These are phyloP conservation scores for Axea sp. DNA, from an alignment of 2,888 invertebrate genomes.

Conservation along the genomic window DNA sequence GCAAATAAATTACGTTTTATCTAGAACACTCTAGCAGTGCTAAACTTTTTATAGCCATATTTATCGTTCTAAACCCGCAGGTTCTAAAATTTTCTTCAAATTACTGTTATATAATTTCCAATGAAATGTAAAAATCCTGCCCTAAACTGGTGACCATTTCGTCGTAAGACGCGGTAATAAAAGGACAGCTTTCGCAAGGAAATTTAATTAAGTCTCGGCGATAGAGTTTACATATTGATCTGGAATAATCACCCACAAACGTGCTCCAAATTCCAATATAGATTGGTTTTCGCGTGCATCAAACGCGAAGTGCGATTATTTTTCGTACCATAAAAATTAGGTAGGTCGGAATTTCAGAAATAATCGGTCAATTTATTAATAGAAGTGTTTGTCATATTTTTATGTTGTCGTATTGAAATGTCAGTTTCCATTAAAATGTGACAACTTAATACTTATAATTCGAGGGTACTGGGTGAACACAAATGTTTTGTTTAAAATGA, in stretches of 20 bases:
- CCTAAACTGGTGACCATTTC: constrained; percentile 23
- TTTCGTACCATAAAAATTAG: constrained; percentile 23
- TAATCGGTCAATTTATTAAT: constrained; percentile 10
- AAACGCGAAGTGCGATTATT: constrained; percentile 50
- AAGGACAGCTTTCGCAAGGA: constrained; percentile 29
- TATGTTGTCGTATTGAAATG: no score
- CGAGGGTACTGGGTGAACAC: no score
- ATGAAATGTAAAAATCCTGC: constrained; percentile 30
- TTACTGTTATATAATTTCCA: constrained; percentile 38
- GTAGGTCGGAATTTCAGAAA: constrained; percentile 14
- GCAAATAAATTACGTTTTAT: constrained; percentile 56
- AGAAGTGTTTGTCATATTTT: no score
- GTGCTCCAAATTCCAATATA: constrained; percentile 64
- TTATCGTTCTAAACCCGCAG: constrained; percentile 44
- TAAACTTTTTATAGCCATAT: constrained; percentile 46
- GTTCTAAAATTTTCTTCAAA: constrained; percentile 37
- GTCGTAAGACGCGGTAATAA: constrained; percentile 41
- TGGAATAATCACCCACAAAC: constrained; percentile 41
- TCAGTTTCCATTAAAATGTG: no score
- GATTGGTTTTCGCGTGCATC: constrained; percentile 65
- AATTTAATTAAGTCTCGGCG: constrained; percentile 33
- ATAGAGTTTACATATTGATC: constrained; percentile 56
- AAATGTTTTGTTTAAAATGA: no score
- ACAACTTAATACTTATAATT: no score
- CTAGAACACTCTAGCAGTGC: constrained; percentile 22